These are phyloP conservation scores for Dioctria linearis DNA, from an alignment of 2,888 invertebrate genomes.

Conservation along the genomic window DNA sequence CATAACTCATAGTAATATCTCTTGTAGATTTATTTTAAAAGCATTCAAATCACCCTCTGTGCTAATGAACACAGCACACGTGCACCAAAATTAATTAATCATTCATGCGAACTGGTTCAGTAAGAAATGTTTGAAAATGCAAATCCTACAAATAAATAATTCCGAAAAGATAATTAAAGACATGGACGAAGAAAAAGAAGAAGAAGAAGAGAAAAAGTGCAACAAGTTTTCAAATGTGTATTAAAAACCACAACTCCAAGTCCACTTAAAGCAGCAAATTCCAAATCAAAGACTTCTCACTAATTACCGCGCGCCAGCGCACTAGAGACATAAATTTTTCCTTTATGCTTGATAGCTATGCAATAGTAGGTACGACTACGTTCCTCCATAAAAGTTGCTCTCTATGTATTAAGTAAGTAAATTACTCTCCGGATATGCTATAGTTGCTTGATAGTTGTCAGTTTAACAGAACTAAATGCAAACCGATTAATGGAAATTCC, in stretches of 20 bases:
- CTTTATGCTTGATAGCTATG: not conserved
- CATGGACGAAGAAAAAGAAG: too few species aligned
- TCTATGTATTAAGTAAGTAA: not conserved
- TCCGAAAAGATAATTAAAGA: not conserved
- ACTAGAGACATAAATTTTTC: not conserved
- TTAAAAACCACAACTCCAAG: not conserved
- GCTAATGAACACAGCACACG: not conserved
- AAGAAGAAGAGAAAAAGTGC: not conserved
- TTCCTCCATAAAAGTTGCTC: not conserved
- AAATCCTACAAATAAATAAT: conserved; percentile 1
- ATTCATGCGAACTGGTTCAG: not conserved
- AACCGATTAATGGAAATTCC: conserved; percentile 14
- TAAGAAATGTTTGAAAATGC: not conserved
- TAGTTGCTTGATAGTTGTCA: not conserved
- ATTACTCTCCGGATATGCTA: too few species aligned
- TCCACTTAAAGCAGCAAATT: not conserved
- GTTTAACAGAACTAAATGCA: not conserved
- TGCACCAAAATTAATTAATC: not conserved
- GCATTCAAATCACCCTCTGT: not conserved
- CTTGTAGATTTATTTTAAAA: not conserved
- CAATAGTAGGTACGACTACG: too few species aligned
- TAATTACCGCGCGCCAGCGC: not conserved
- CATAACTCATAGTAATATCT: too few species aligned
- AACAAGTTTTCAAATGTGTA: not conserved
- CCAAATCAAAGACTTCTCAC: not conserved